phyloP scores from a whole-genome alignment of 2,888 invertebrate genomes.

The Hemistola chrysoprasaria region DNA sequence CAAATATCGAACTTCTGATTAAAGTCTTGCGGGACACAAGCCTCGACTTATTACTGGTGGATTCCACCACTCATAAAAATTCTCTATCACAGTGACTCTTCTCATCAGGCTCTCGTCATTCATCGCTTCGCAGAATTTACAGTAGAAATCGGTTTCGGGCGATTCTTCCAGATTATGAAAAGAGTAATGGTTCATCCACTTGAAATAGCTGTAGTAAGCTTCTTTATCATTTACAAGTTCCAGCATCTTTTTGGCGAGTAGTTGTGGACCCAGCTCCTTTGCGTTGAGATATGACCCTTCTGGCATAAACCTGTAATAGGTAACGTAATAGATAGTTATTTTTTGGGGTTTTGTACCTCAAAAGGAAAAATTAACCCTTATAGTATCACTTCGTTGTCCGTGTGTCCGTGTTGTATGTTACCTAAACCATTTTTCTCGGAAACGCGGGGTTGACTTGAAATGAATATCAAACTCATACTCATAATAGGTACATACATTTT shows the following conservation, averaged over 20 bases:
- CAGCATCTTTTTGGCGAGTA: constrained; percentile 33
- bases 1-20: neutral
- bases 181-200: constrained; percentile 41
- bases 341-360: too few relatives aligned
- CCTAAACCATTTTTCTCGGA: too few relatives aligned
- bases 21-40: constrained; percentile 14
- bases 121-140: constrained; percentile 37
- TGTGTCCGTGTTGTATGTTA: too few relatives aligned
- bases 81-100: constrained; percentile 14
- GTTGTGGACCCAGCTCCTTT: constrained; percentile 22
- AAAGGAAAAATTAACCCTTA: too few relatives aligned
- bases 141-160: constrained; percentile 38
- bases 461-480: too few relatives aligned
- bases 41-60: constrained; percentile 19
- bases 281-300: constrained; percentile 40
- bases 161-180: constrained; percentile 30
- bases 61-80: constrained; percentile 36
- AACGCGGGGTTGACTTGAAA: too few relatives aligned
- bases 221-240: constrained; percentile 32
- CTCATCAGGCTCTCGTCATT: constrained; percentile 26
- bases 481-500: too few relatives aligned
- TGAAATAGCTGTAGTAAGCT: constrained; percentile 36
- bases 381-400: too few relatives aligned
- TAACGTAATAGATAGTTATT: too few relatives aligned
- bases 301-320: constrained; percentile 44